Evolutionary conservation across 2,113 vertebrate genomes (phyloP).

Genomic region (Anas platyrhynchos): DNA sequence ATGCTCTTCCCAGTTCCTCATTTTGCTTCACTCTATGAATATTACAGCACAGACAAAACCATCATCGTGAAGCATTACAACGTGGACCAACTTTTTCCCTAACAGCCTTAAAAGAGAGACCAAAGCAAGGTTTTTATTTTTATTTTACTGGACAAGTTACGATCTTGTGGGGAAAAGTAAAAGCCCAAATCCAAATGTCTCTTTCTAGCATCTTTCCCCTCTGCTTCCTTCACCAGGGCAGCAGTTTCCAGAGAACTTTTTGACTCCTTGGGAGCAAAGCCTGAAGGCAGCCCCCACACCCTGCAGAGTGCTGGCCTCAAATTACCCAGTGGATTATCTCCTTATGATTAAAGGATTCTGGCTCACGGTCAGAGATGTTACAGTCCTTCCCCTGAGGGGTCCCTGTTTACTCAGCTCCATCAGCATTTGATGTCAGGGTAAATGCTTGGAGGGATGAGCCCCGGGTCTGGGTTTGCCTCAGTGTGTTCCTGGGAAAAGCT

Average conservation of each 20-base stretch:
- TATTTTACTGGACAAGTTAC: not conserved
- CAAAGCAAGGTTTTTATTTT: not conserved
- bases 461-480: not conserved
- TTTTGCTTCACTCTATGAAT: not conserved
- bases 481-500: not conserved
- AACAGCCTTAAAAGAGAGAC: not conserved
- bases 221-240: not conserved
- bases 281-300: not conserved
- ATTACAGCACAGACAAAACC: not conserved
- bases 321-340: slow-evolving; percentile 50
- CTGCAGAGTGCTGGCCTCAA: slow-evolving; percentile 29
- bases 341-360: slow-evolving; percentile 56
- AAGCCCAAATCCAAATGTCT: rapidly evolving
- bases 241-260: slow-evolving; percentile 1
- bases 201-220: not conserved
- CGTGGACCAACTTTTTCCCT: not conserved
- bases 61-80: not conserved
- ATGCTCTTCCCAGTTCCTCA: not conserved
- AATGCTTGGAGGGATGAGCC: not conserved
- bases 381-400: not conserved
- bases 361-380: slow-evolving; percentile 19
- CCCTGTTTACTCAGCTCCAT: slow-evolving; percentile 6
- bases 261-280: not conserved
- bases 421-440: not conserved
- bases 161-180: not conserved